Conservation (phyloP, 2,888 invertebrate genomes). For the Lumbricus terrestris region DNA sequence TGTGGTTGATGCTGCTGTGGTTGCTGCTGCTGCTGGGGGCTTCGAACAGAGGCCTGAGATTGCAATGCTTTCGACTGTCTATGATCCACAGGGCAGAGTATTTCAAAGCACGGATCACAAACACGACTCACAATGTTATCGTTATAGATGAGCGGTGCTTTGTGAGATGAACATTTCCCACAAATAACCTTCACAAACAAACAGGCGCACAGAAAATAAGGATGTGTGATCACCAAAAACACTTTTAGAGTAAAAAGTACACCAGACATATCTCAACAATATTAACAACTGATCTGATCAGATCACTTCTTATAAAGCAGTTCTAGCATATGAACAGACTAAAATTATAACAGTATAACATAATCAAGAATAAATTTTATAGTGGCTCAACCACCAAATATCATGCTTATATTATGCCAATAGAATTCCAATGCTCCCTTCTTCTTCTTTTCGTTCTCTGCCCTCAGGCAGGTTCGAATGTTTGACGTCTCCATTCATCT, state of each 20-base stretch:
- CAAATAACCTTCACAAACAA: slow-evolving; percentile 59
- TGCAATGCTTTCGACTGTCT: not conserved
- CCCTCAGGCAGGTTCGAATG: too few species aligned
- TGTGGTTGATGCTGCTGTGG: not conserved
- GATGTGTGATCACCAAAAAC: not conserved
- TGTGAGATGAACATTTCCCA: slow-evolving; percentile 60
- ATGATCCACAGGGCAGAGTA: not conserved
- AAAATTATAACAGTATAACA: too few species aligned
- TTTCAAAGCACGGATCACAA: slow-evolving; percentile 63
- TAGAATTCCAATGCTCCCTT: too few species aligned
- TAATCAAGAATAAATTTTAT: too few species aligned
- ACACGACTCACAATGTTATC: slow-evolving; percentile 64
- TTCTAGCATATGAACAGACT: too few species aligned
- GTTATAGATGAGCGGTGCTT: slow-evolving; percentile 60
- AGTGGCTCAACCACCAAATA: too few species aligned
- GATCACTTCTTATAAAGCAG: too few species aligned
- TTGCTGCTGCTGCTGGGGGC: not conserved
- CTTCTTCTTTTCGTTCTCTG: too few species aligned
- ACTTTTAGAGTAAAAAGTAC: not conserved
- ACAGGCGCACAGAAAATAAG: not conserved
- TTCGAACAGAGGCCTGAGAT: not conserved
- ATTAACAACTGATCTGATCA: not conserved
- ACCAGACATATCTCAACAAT: not conserved
- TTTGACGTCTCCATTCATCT: too few species aligned
- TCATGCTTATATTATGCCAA: too few species aligned